Base-by-base conservation (phyloP, 2,888 invertebrate species). In the Timema cristinae region DNA sequence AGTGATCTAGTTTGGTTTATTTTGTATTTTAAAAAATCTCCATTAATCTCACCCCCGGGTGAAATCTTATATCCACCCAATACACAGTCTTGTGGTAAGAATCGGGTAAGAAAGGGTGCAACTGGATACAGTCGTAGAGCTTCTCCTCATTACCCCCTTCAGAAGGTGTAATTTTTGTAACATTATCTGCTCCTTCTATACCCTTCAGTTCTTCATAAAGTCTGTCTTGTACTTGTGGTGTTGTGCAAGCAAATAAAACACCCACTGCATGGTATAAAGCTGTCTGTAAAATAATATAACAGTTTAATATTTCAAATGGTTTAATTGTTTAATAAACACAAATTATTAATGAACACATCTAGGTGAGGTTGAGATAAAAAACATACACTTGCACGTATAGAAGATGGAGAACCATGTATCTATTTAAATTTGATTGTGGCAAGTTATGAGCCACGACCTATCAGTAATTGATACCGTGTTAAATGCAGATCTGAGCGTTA, bases 71-170 rank as follows among this genome's bases (percentile, higher is more conserved):
- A 93, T n/a, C 87, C 87, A 67, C 87, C 89, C 51, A 97, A 83
- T 6, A 84, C 80, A 51, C 87, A 84, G 74, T 92, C 89, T 76
- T 89, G 85, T 0, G 91, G 89, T 76, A 94, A 80, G 77, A 91
- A 88, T 80, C 97, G 85, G 6, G 95, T 93, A 75, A 97, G 84
- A 81, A 97, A 96, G 6, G 96, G 93, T 1, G 96, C 95, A 5
- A 93, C 91, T 0, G 97, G 97, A 82, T 93, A 95, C 11, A 97
- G 81, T 77, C 97, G 86, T 79, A 96, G 84, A 0, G 92, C 86
- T 84, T 97, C 97, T 79, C 90, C n/a, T 91, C 9, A 96, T 82
- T 0, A 91, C 84, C 54, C 90, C 87, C 79, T 87, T 90, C 47
- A 91, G 79, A 70, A 88, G 83, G 11, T 83, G 81, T 68, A 83